Conservation (phyloP, 2,888 invertebrate genomes). For the Busseola fusca region DNA sequence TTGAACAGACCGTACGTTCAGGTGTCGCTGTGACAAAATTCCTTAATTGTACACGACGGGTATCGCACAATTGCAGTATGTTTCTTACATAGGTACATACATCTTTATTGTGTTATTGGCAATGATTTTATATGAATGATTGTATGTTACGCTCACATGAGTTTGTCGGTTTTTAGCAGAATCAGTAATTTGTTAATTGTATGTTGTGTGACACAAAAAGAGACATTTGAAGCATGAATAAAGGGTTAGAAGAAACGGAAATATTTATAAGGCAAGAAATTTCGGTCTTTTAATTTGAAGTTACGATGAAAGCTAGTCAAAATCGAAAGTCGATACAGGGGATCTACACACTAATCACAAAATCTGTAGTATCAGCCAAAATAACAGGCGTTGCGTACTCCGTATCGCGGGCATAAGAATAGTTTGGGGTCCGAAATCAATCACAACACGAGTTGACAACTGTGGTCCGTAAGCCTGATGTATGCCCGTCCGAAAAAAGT, state of each 20-base stretch:
- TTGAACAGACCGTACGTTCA: neutral
- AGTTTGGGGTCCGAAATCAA: no score
- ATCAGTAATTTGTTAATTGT: slow-evolving; percentile 45
- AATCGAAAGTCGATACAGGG: neutral
- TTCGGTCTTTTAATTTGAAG: neutral
- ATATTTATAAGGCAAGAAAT: neutral
- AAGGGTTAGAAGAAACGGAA: neutral
- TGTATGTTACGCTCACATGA: slow-evolving; percentile 58
- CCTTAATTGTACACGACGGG: slow-evolving; percentile 46
- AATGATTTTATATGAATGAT: slow-evolving; percentile 59
- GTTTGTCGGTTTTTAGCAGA: slow-evolving; percentile 54
- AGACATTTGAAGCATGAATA: slow-evolving; percentile 9
- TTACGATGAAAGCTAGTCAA: no score
- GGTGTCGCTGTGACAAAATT: slow-evolving; percentile 55
- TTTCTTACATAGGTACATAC: slow-evolving; percentile 48
- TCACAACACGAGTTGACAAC: no score
- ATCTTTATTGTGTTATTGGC: slow-evolving; percentile 60
- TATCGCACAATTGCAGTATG: slow-evolving; percentile 44
- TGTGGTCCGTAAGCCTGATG: no score
- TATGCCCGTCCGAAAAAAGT: no score
- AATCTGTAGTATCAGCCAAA: no score
- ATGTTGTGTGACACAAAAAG: slow-evolving; percentile 28
- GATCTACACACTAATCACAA: no score
- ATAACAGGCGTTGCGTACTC: no score
- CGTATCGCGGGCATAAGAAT: no score